Base-by-base conservation (phyloP, 2,888 invertebrate genomes). In the Leucophenga montana region DNA sequence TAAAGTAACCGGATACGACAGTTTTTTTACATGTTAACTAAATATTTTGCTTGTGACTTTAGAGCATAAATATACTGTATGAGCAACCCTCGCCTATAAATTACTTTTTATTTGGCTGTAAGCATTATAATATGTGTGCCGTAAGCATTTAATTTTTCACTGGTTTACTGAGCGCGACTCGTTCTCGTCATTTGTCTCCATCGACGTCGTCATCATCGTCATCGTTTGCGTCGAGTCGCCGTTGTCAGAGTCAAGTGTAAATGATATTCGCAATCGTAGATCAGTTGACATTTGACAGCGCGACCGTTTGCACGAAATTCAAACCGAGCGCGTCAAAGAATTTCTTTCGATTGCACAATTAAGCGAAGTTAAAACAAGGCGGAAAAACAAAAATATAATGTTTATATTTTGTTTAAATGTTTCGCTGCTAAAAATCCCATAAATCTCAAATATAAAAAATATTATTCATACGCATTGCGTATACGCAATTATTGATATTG, bases 261-360 rank as follows among this genome's bases (percentile, higher is more conserved):
- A 78, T 78, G 85, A 83, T 84, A 85, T 85, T 85, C 78, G 78
- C 85, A 71, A 79, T 75, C 77, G 83, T 76, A 73, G 86, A 86
- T 88, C 87, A 88, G 88, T 88, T 88, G 89, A 88, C 88, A 89
- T 86, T 86, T 88, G 87, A 86, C 86, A 85, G 87, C 82, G 84
- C 78, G 80, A 79, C 77, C 76, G 82, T 76, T 77, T 73, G 77
- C 84, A 82, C 78, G 62, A 53, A 64, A 68, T 59, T 64, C 14
- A 48, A 48, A 48, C 44, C 33, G 22, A 66, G 67, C n/a, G 18
- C 67, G 65, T 81, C 83, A 80, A 79, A 78, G 81, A 75, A 33
- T 66, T 59, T 69, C 16, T 48, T 46, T 20, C 20, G 33, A 13
- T 39, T 33, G 44, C 46, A 20, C 20, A 62, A 62, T 13, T 62